Base-by-base conservation (phyloP, 2,797 vertebrate genomes). In the Sebastes diaconus region DNA sequence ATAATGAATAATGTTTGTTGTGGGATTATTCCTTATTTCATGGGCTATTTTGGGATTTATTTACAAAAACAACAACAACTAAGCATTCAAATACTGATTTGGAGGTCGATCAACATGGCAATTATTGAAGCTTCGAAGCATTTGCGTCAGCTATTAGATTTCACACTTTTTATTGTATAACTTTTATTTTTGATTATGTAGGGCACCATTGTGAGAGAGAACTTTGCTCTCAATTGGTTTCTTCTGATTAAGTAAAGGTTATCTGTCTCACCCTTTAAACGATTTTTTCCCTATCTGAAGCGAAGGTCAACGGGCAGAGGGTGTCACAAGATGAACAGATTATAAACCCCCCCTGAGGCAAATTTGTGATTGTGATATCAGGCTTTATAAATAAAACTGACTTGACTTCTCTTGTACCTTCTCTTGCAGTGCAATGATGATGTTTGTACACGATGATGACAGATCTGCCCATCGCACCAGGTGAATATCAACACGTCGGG, bases 381-480 rank as follows among this genome's bases (percentile, higher is more conserved):
- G 20, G 20, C 20, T 32, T 14, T 32, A 16, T 68, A 24, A 68
- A 68, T 69, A 24, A 36, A 34, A 18, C 20, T 32, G 29, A 68
- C 29, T 34, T 69, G 8, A 10, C 60, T 59, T 88, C 52, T 86
- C 71, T 92, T 92, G 24, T 69, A 10, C 12, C 60, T 59, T 88
- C 46, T 86, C 73, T 92, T 92, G 22, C 92, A 96, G 95, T 96
- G 96, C 85, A 93, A 92, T 20, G 90, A 94, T 63, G 94, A 95
- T 1, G 88, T 95, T 73, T 96, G 95, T 79, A 93, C 93, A 4
- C 87, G 81, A 79, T 95, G 89, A 93, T 68, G 82, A 75, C 20
- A 6, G 57, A 63, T 36, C 68, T 5, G 4, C 46, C 50, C 12
- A 11, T 34, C 27, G 2, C 24, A 54, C 42, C 54, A 58, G 50